These are phyloP conservation scores for Siniperca chuatsi DNA, from an alignment of 2,113 vertebrate species.

Conservation along the genomic window DNA sequence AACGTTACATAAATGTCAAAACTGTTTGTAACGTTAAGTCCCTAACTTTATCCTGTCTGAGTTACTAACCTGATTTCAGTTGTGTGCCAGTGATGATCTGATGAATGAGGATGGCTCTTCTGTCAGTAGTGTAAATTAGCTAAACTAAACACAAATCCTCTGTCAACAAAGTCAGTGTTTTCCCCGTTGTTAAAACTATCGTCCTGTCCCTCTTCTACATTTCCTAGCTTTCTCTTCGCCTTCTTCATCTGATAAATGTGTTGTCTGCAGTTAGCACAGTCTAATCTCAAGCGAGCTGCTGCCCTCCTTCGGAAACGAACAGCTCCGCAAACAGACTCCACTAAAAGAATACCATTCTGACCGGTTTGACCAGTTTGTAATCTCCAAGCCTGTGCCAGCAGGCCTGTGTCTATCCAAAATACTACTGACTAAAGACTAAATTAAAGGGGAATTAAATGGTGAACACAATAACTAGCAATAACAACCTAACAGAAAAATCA, in stretches of 20 bases:
- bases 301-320: not conserved
- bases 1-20: not conserved
- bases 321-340: not conserved
- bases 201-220: no score
- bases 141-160: no score
- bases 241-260: not conserved
- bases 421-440: not conserved
- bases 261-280: not conserved
- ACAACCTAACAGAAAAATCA: not conserved
- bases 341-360: not conserved
- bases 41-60: not conserved
- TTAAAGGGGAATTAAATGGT: not conserved
- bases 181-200: no score
- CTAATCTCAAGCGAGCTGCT: not conserved
- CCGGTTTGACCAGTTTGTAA: not conserved
- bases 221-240: not conserved
- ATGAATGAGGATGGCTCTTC: accelerated
- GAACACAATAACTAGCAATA: no score
- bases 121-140: no score
- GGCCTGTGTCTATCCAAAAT: not conserved
- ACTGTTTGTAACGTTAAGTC: not conserved
- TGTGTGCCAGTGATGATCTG: not conserved
- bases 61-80: not conserved
- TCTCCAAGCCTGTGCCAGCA: no score
- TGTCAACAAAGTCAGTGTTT: no score